phyloP scores from a whole-genome alignment of 2,113 vertebrate species.

The Engraulis encrasicolus region DNA sequence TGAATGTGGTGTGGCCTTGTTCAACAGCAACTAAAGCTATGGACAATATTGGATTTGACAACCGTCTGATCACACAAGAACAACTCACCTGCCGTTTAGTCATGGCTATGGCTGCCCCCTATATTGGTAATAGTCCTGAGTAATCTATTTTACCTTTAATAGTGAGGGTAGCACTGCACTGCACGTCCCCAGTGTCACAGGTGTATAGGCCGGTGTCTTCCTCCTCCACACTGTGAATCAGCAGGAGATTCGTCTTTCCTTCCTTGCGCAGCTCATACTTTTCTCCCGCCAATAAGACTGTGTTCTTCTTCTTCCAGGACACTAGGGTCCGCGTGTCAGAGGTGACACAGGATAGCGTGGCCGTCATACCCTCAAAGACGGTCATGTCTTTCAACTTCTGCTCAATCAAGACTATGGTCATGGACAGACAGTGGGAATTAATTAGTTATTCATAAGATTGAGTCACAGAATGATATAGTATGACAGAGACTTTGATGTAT shows the following conservation, averaged over 20 bases:
- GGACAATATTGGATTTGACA: too few relatives aligned
- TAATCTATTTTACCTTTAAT: conserved; percentile 80
- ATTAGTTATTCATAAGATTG: too few relatives aligned
- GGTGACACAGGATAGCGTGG: conserved; percentile 80
- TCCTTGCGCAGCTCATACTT: conserved; percentile 82
- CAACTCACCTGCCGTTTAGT: too few relatives aligned
- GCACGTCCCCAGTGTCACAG: conserved; percentile 83
- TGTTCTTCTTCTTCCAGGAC: conserved; percentile 82
- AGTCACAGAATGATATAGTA: too few relatives aligned
- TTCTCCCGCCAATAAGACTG: conserved; percentile 71
- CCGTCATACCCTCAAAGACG: conserved; percentile 68
- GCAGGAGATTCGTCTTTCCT: conserved; percentile 74
- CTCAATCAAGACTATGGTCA: conserved; percentile 67
- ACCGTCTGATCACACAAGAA: too few relatives aligned
- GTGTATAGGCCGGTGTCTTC: conserved; percentile 84
- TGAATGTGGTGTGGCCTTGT: too few relatives aligned
- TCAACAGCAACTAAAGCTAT: too few relatives aligned
- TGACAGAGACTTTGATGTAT: too few relatives aligned
- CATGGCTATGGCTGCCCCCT: too few relatives aligned
- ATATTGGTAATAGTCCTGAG: neutral
- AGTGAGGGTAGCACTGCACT: conserved; percentile 74
- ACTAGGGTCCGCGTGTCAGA: conserved; percentile 69
- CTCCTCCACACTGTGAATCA: conserved; percentile 75
- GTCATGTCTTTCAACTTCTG: conserved; percentile 65
- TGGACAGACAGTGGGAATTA: neutral